Evolutionary conservation across 1,140 invertebrate genomes (phyloP).

Genomic region (Aphelinus certus): DNA sequence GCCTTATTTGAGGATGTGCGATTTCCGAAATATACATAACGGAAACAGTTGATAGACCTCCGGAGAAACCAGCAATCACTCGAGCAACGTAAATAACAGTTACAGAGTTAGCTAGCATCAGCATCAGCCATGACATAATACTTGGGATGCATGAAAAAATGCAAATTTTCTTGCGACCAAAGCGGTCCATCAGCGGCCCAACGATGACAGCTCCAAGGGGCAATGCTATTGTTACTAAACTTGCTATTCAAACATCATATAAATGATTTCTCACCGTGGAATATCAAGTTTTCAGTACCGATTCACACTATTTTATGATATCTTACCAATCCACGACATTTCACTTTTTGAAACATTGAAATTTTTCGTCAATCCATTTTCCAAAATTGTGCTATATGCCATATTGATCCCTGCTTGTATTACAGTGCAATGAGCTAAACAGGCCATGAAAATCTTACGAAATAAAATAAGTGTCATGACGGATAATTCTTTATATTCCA

Average conservation of each 20-base stretch:
- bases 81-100: slow-evolving; percentile 63
- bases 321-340: slow-evolving; percentile 67
- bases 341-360: slow-evolving; percentile 44
- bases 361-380: slow-evolving; percentile 58
- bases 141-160: slow-evolving; percentile 68
- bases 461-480: not conserved
- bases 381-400: slow-evolving; percentile 66
- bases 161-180: slow-evolving; percentile 71
- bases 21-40: slow-evolving; percentile 71
- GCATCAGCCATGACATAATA: slow-evolving; percentile 69
- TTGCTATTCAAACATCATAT: slow-evolving; percentile 61
- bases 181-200: slow-evolving; percentile 72
- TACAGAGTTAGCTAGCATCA: slow-evolving; percentile 60
- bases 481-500: not conserved
- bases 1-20: slow-evolving; percentile 64
- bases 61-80: slow-evolving; percentile 65
- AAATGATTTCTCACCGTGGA: slow-evolving; percentile 24
- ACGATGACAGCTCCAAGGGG: slow-evolving; percentile 67
- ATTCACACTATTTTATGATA: not conserved
- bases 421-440: slow-evolving; percentile 60
- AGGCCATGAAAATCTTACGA: slow-evolving; percentile 60
- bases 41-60: slow-evolving; percentile 66
- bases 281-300: not conserved
- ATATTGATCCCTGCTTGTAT: slow-evolving; percentile 69
- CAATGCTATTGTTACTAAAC: slow-evolving; percentile 67